These are phyloP conservation scores for Hormaphis cornu DNA, from an alignment of 1,140 invertebrate species.

Conservation along the genomic window DNA sequence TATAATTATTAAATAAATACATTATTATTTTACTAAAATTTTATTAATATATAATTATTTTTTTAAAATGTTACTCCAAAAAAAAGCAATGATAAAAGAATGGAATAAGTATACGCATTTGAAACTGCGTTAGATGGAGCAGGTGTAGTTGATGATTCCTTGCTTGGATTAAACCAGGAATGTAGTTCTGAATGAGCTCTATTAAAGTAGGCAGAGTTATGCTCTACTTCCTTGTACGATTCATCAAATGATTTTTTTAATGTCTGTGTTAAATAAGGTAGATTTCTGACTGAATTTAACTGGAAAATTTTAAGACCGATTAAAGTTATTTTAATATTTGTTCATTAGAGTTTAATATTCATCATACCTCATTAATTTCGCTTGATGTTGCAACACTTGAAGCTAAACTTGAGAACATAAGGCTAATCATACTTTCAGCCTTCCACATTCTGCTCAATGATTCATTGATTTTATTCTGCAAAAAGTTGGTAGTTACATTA, in stretches of 20 bases:
- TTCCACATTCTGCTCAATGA: neutral
- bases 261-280: neutral
- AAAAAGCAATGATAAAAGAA: neutral
- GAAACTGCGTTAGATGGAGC: neutral
- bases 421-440: neutral
- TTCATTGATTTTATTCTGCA: neutral
- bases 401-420: neutral
- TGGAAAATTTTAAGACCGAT: neutral
- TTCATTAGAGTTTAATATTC: neutral
- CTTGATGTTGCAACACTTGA: neutral
- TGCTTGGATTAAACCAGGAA: neutral
- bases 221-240: neutral
- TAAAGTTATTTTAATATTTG: neutral
- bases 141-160: neutral
- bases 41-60: neutral
- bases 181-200: neutral
- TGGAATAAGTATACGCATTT: neutral
- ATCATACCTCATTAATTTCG: constrained; percentile 16
- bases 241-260: neutral
- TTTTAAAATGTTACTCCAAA: neutral
- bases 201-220: neutral
- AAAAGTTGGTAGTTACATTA: neutral
- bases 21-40: neutral
- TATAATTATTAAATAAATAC: neutral
- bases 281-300: constrained; percentile 3